Evolutionary conservation across 2,113 vertebrate genomes (phyloP).

Genomic region (Alouatta palliata): DNA sequence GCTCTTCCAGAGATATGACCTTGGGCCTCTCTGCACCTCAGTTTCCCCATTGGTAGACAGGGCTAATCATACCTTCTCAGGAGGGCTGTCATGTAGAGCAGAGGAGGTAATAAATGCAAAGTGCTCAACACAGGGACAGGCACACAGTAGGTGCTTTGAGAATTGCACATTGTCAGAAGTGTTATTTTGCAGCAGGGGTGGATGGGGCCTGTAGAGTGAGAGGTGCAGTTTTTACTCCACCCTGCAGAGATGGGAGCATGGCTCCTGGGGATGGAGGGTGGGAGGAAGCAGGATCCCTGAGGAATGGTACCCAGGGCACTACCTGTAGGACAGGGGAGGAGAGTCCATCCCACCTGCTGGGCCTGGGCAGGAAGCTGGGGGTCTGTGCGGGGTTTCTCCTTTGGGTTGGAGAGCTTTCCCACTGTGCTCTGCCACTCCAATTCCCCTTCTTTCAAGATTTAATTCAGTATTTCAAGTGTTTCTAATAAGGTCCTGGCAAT

Average conservation of each 20-base stretch:
- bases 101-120: not conserved
- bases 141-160: not conserved
- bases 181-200: not conserved
- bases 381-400: not conserved
- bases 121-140: not conserved
- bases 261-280: not conserved
- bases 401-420: not conserved
- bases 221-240: not conserved
- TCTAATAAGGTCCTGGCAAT: not conserved
- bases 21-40: not conserved
- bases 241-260: not conserved
- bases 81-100: not conserved
- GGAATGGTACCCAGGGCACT: not conserved
- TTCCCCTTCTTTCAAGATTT: not conserved
- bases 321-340: not conserved
- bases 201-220: not conserved
- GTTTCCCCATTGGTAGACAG: not conserved
- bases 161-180: too few relatives aligned
- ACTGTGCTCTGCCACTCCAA: not conserved
- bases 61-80: not conserved
- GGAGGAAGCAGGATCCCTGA: not conserved
- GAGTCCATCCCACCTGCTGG: not conserved
- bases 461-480: conserved; percentile 22
- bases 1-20: not conserved
- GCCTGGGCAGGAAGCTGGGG: not conserved